Conservation (phyloP, 1,140 invertebrate species). For the Musca vetustissima region DNA sequence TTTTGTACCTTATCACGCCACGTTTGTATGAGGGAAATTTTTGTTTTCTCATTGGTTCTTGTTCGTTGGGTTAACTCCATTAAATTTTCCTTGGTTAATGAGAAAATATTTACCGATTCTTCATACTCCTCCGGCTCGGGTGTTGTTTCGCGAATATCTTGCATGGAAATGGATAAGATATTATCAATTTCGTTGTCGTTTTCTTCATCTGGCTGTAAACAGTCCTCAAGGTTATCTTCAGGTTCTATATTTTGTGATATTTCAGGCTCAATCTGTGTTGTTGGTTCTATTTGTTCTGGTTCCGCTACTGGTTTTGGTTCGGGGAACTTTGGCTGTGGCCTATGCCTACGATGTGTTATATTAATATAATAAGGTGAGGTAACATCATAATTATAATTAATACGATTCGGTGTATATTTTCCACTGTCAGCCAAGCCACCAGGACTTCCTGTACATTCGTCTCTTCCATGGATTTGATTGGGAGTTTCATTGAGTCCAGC, state of each 20-base stretch:
- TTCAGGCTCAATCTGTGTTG: not conserved
- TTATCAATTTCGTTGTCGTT: not conserved
- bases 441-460: not conserved
- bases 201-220: not conserved
- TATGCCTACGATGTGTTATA: slow-evolving; percentile 48
- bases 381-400: slow-evolving; percentile 49
- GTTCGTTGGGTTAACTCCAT: slow-evolving; percentile 36
- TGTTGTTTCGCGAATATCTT: not conserved
- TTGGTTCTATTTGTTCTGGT: no score
- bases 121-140: not conserved
- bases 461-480: not conserved
- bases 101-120: slow-evolving; percentile 42
- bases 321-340: slow-evolving; percentile 41
- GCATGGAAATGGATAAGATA: not conserved
- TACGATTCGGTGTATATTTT: slow-evolving; percentile 39
- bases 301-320: no score
- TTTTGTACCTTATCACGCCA: slow-evolving; percentile 51
- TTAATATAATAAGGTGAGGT: slow-evolving; percentile 54
- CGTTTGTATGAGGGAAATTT: slow-evolving; percentile 41
- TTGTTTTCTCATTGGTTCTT: slow-evolving; percentile 26
- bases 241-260: not conserved
- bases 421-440: not conserved
- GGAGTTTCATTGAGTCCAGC: not conserved
- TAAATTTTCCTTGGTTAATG: slow-evolving; percentile 46
- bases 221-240: not conserved